Evolutionary conservation across 2,113 vertebrate genomes (phyloP), one percentile per base, ranked within the genome.

Genomic region (Synodontis membranacea): DNA sequence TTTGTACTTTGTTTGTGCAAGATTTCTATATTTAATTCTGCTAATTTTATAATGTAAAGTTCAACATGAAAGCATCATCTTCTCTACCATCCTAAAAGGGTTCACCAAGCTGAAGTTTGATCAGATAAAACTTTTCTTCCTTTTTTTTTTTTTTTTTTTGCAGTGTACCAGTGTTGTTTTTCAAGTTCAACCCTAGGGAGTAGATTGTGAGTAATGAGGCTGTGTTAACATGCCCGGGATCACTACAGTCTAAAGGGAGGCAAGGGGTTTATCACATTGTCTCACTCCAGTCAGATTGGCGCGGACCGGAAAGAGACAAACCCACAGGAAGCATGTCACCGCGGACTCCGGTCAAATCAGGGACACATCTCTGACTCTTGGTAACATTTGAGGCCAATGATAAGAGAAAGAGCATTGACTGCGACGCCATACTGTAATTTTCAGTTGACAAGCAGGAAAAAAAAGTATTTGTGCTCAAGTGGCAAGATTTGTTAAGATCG

Each of bases 181-280:
- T 93, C 84, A 91, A 91, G 90, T 86, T 78, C 6, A 88, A 78
- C 94, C 91, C 93, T 70, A 23, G 92, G 93, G 94, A 95, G 85
- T 42, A 89, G 91, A 95, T 95, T 94, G 92, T 93, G 90, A 92
- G 92, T 94, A 94, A 94, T 94, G 92, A 94, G 92, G 87, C 88
- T 84, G 83, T 91, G 91, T 92, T 94, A 94, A 94, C 85, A 42
- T 93, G 92, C 93, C 93, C 90, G 48, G 91, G 91, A 89, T 89
- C 92, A 92, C 91, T 92, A 91, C 91, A 91, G 90, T 90, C 76
- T 78, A 92, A 89, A 88, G 91, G 66, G 86, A 86, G 90, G 84
- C 84, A 87, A 87, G 92, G 87, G 75, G 60, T 91, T 94, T 94
- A 95, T 94, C 95, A 60, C 56, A 79, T 83, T 74, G 94, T 94